Percentiles rank a stretch among this genome's conserved stretches.
phyloP scores from a whole-genome alignment of 2,888 invertebrate species.

The Eumacrocentrus americanus region DNA sequence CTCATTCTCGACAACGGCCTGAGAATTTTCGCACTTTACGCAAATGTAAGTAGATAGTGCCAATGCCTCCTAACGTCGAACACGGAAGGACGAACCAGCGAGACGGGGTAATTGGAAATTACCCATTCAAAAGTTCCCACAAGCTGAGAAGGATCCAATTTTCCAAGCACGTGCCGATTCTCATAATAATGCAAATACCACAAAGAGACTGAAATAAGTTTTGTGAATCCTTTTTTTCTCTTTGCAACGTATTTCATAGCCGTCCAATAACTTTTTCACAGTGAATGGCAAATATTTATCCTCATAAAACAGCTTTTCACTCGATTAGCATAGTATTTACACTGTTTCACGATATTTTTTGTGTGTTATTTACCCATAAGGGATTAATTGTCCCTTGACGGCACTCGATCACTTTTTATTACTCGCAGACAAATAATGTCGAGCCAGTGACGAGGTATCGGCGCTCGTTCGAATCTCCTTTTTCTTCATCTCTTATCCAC shows the following conservation, averaged over 20 bases:
- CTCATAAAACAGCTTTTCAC: not conserved
- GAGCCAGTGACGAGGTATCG: not conserved
- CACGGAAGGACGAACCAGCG: conserved; percentile 5
- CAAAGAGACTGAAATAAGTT: conserved; percentile 22
- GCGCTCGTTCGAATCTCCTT: not conserved
- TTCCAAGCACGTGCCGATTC: conserved; percentile 30
- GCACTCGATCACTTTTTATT: not conserved
- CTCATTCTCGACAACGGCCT: conserved; percentile 3
- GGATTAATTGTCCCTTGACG: not conserved
- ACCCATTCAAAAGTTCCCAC: conserved; percentile 39
- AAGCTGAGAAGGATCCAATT: conserved; percentile 39
- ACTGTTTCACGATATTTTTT: no score
- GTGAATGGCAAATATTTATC: conserved; percentile 4
- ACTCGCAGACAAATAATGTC: not conserved
- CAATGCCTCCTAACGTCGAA: conserved; percentile 4
- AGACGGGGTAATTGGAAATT: conserved; percentile 41
- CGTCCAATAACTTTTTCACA: not conserved
- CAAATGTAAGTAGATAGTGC: conserved; percentile 16
- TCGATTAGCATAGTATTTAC: no score
- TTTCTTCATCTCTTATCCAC: not conserved
- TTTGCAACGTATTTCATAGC: not conserved
- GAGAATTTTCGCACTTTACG: conserved; percentile 21
- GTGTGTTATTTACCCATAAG: no score
- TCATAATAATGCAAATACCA: conserved; percentile 39
- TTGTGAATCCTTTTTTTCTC: not conserved